Evolutionary conservation across 1,140 invertebrate genomes (phyloP).

Genomic region (Atta cephalotes): DNA sequence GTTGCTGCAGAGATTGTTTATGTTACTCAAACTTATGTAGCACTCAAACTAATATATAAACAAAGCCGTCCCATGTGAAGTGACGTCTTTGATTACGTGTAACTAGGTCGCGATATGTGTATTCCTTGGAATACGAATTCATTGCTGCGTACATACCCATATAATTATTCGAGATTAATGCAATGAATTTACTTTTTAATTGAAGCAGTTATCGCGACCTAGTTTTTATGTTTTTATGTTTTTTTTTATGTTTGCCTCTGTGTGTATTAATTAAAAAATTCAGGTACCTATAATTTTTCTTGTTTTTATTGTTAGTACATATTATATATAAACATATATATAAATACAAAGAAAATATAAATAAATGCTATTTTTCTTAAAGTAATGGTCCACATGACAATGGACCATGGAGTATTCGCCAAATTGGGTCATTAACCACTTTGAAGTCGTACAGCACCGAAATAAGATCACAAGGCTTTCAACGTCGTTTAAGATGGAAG

Average conservation of each 20-base stretch:
- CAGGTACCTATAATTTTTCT: neutral
- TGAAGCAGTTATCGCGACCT: neutral
- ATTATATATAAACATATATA: neutral
- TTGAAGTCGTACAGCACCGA: constrained; percentile 47
- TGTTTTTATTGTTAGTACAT: neutral
- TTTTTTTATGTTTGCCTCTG: neutral
- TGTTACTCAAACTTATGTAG: neutral
- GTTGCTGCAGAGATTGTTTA: constrained; percentile 22
- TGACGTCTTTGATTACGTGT: constrained; percentile 26
- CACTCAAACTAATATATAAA: constrained; percentile 16
- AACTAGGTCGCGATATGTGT: constrained; percentile 6
- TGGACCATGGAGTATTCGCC: constrained; percentile 13
- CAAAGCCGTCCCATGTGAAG: constrained; percentile 17
- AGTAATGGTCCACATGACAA: constrained; percentile 44
- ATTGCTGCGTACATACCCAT: neutral
- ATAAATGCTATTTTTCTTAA: constrained; percentile 14
- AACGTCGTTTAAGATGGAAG: constrained; percentile 37
- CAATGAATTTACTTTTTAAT: constrained; percentile 17
- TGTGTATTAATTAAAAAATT: neutral
- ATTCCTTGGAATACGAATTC: neutral
- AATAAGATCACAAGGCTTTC: constrained; percentile 53
- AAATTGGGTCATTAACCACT: constrained; percentile 62
- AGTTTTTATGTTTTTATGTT: no score
- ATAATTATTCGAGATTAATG: neutral
- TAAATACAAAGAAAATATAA: neutral